A percentile compares a stretch with the other conserved stretches of the same genome.
These are phyloP conservation scores for Rhagonycha lutea DNA, from an alignment of 2,888 invertebrate genomes.

Conservation along the genomic window DNA sequence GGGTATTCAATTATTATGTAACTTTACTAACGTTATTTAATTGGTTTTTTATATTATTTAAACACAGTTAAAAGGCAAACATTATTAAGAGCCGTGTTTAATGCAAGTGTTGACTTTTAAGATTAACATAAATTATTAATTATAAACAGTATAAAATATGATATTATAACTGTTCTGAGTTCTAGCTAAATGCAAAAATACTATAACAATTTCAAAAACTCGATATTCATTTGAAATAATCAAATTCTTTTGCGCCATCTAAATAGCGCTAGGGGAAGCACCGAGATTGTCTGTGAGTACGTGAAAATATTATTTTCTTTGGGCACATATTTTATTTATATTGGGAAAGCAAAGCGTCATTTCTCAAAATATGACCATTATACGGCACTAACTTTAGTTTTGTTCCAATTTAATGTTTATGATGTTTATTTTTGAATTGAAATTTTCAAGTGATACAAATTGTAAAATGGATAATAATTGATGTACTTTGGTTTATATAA, in stretches of 20 bases:
- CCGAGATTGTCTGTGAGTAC: too few relatives aligned
- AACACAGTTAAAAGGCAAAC: neutral
- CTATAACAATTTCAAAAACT: too few relatives aligned
- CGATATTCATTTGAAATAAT: too few relatives aligned
- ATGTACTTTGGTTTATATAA: conserved; percentile 3
- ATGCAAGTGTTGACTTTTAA: neutral
- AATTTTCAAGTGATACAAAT: conserved; percentile 4
- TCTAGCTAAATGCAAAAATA: neutral
- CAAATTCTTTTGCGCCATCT: too few relatives aligned
- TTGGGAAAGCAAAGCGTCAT: too few relatives aligned
- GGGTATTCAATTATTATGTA: too few relatives aligned
- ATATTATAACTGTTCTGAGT: neutral
- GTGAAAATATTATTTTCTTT: too few relatives aligned
- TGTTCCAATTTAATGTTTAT: neutral
- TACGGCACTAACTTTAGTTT: neutral
- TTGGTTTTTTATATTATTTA: neutral
- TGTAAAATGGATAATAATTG: conserved; percentile 4
- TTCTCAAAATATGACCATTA: too few relatives aligned
- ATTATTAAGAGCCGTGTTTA: neutral
- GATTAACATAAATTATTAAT: neutral
- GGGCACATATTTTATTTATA: too few relatives aligned
- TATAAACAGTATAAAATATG: neutral
- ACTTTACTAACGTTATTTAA: too few relatives aligned
- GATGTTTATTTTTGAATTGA: neutral
- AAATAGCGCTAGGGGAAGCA: too few relatives aligned